Base-by-base conservation (phyloP, 92 coral and sea anemone genomes). In the Siderastrea siderea region DNA sequence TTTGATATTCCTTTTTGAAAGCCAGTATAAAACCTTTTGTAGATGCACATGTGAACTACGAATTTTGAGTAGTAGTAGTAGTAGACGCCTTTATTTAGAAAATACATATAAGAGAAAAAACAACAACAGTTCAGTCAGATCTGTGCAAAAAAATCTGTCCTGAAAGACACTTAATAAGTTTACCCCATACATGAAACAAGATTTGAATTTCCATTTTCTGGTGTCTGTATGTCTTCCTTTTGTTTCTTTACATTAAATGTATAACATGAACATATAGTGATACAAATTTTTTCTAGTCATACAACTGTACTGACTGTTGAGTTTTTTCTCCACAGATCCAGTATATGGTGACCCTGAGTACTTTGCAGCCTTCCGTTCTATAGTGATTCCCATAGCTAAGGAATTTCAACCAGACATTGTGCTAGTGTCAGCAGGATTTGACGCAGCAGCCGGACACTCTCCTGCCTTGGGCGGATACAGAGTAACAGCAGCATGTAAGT, bases 311-410 rank as follows among this genome's bases (percentile, higher is more conserved):
- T 2, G 43, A 14, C 19, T 17, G 14, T 16, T 48, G 47, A 5
- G 3, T 80, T 57, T 62, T 59, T 17, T 14, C 6, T 49, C 53
- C 8, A 79, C 90, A 97, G 99, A 97, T 7, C 99, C 99, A 57
- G 61, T 86, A 58, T 97, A 95, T 91, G 99, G 99, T 78, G 99
- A 97, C 89, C 87, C 99, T 1, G 99, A 97, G 66, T 97, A 97
- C 83, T 89, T 97, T 73, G 99, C 99, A 51, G 99, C 99, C 46
- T 97, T 97, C 92, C 96, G 99, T 81, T 97, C 99, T n/a, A 91
- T 98, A 50, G 99, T 98, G 74, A 88, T 95, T 69, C 99, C 99
- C 9, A 96, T 98, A 79, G 99, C 99, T 12, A 93, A 91, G 81
- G 99, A 98, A 67, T 98, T 98, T 87, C 88, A 96, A 47, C 99